These are phyloP conservation scores for Sebastes hopkinsi DNA, from an alignment of 2,797 vertebrate species.

Conservation along the genomic window DNA sequence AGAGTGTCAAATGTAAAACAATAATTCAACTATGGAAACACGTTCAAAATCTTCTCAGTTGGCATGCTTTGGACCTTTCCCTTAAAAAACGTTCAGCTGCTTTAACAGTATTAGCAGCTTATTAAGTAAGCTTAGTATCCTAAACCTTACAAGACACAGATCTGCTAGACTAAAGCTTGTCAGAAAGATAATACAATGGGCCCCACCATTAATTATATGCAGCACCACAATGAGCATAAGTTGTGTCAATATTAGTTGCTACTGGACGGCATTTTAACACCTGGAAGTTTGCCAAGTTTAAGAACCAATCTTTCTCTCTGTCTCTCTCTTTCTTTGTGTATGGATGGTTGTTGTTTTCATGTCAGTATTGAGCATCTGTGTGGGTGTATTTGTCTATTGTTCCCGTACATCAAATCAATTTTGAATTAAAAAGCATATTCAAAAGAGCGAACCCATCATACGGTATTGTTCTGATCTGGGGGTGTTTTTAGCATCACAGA, in stretches of 20 bases:
- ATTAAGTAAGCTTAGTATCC: not conserved
- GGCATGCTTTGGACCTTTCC: not conserved
- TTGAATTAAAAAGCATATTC: not conserved
- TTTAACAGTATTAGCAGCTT: not conserved
- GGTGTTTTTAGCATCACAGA: not conserved
- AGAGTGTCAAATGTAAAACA: constrained; percentile 15
- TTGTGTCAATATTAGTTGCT: not conserved
- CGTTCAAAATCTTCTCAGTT: not conserved
- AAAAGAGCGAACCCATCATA: not conserved
- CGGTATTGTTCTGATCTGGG: not conserved
- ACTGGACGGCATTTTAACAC: not conserved
- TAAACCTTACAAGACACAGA: not conserved
- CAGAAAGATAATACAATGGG: not conserved
- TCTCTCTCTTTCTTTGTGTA: not conserved
- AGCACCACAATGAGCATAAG: not conserved
- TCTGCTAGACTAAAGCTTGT: not conserved
- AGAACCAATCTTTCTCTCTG: not conserved
- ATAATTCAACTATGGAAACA: constrained; percentile 7
- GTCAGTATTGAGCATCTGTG: not conserved
- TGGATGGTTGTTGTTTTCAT: not conserved
- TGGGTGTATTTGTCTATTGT: not conserved
- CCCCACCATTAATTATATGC: not conserved
- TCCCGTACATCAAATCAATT: not conserved
- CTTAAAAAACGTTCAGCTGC: not conserved
- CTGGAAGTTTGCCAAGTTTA: constrained; percentile 6